Percentiles rank a stretch among this genome's conserved stretches.
These are phyloP conservation scores for Myotis daubentonii DNA, from an alignment of 2,797 vertebrate species.

Conservation along the genomic window DNA sequence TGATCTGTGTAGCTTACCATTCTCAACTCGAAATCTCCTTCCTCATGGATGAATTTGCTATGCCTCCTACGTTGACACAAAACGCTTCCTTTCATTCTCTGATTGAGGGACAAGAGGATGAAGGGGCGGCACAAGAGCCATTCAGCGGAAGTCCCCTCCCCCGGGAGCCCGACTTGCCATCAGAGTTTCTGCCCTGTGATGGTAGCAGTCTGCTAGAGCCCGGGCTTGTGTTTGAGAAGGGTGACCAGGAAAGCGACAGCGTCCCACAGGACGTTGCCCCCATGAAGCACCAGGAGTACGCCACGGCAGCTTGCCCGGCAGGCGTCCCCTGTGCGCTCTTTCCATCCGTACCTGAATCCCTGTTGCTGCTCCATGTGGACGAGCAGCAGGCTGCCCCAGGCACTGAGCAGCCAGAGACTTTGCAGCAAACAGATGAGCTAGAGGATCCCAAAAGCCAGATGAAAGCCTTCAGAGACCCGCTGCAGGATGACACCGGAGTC, in stretches of 20 bases:
- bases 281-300: conserved; percentile 78
- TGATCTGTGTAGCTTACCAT: conserved; percentile 98
- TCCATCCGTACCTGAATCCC: conserved; percentile 83
- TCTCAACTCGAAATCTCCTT: conserved; percentile 99
- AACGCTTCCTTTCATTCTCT: conserved; percentile 92
- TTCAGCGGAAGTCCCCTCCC: conserved; percentile 78
- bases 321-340: conserved; percentile 83
- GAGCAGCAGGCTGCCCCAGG: conserved; percentile 80
- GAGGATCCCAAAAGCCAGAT: conserved; percentile 83
- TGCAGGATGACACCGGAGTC: conserved; percentile 97
- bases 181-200: conserved; percentile 82
- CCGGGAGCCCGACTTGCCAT: conserved; percentile 82
- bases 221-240: conserved; percentile 80
- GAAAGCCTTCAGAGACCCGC: conserved; percentile 94
- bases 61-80: conserved; percentile 93
- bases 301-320: conserved; percentile 78
- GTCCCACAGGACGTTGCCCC: not conserved
- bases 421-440: conserved; percentile 80
- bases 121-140: conserved; percentile 78
- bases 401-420: conserved; percentile 74
- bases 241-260: conserved; percentile 76
- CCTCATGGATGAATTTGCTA: conserved; percentile 99
- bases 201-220: conserved; percentile 79
- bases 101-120: conserved; percentile 88
- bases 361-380: conserved; percentile 80